Evolutionary conservation across 2,113 vertebrate genomes (phyloP).

Genomic region (Struthio camelus): DNA sequence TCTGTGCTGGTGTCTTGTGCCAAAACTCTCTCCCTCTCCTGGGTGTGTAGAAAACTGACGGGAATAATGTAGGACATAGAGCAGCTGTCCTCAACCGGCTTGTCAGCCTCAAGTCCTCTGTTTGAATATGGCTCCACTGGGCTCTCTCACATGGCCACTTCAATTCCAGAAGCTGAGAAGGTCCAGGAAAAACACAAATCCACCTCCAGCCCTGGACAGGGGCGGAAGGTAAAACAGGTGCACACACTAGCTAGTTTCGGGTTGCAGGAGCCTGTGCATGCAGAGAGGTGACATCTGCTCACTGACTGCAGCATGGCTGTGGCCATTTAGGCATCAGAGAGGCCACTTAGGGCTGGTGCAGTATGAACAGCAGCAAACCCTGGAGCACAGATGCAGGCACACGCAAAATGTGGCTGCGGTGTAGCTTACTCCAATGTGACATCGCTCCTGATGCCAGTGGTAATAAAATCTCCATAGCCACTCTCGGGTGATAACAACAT

Average conservation of each 20-base stretch:
- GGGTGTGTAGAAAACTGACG: neutral
- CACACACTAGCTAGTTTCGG: neutral
- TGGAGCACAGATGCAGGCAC: neutral
- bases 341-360: neutral
- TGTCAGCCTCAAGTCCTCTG: neutral
- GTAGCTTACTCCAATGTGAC: neutral
- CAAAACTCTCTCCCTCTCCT: neutral
- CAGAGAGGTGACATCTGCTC: neutral
- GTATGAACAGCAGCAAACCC: neutral
- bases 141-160: accelerated
- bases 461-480: neutral
- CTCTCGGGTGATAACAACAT: neutral
- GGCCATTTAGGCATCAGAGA: accelerated
- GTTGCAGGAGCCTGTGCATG: neutral
- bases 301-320: accelerated
- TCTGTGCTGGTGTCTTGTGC: neutral
- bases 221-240: neutral
- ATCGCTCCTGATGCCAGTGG: neutral
- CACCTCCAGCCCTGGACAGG: neutral
- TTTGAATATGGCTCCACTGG: neutral
- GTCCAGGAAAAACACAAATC: neutral
- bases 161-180: neutral
- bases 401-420: neutral
- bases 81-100: accelerated
- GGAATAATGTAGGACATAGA: neutral